phyloP scores from a whole-genome alignment of 2,888 invertebrate species.

The Noctua janthina region DNA sequence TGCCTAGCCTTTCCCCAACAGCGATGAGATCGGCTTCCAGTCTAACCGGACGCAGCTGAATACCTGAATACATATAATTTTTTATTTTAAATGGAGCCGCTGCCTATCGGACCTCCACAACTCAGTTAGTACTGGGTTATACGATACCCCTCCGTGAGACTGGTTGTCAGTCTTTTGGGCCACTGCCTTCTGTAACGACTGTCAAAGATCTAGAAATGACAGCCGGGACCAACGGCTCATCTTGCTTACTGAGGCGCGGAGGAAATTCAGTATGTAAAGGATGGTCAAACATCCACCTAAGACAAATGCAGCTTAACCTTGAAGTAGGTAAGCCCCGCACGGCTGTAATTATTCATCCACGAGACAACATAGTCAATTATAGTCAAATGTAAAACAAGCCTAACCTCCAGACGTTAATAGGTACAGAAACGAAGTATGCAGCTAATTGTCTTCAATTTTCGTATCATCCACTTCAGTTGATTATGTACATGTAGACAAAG shows the following conservation, averaged over 20 bases:
- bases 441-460: conserved; percentile 63
- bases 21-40: background rate
- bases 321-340: background rate
- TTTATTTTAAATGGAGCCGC: background rate
- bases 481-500: conserved; percentile 58
- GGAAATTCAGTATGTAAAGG: background rate
- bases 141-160: background rate
- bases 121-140: background rate
- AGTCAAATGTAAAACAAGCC: background rate
- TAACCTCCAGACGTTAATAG: background rate
- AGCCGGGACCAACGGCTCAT: background rate
- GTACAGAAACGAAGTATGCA: conserved; percentile 34
- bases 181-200: background rate
- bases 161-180: background rate
- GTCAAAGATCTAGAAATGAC: background rate
- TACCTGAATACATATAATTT: too few relatives aligned
- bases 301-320: background rate
- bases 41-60: background rate
- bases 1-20: background rate
- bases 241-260: background rate
- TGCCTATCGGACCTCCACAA: background rate
- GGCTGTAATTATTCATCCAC: background rate
- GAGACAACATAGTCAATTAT: background rate
- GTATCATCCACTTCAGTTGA: conserved; percentile 66
- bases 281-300: background rate